A percentile compares a stretch with the other conserved stretches of the same genome.
These are phyloP conservation scores for Uromys caudimaculatus DNA, from an alignment of 2,797 vertebrate genomes.

Conservation along the genomic window DNA sequence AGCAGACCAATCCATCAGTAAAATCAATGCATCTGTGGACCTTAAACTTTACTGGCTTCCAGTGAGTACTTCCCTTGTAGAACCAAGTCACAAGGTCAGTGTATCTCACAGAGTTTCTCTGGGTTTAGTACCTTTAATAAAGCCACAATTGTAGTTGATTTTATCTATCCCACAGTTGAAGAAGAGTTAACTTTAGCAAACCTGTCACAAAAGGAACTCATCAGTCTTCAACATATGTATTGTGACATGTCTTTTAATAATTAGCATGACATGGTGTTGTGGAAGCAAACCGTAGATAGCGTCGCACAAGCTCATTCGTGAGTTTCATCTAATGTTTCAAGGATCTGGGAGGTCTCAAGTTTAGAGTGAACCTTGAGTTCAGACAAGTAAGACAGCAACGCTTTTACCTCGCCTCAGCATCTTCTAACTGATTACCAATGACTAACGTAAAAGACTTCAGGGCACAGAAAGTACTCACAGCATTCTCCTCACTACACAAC, in stretches of 20 bases:
- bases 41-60: conserved; percentile 25
- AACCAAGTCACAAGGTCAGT: not conserved
- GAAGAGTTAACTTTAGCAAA: conserved; percentile 65
- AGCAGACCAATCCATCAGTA: not conserved
- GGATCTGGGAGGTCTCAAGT: conserved; percentile 62
- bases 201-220: conserved; percentile 60
- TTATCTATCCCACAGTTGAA: conserved; percentile 57
- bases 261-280: conserved; percentile 52
- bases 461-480: conserved; percentile 56
- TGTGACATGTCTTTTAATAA: conserved; percentile 65
- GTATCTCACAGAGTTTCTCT: conserved; percentile 47
- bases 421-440: conserved; percentile 70
- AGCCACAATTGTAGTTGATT: conserved; percentile 40
- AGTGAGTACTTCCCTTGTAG: conserved; percentile 38
- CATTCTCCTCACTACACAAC: conserved; percentile 53
- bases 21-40: not conserved
- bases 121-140: not conserved
- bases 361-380: conserved; percentile 61
- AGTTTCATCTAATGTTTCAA: conserved; percentile 66
- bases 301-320: conserved; percentile 57
- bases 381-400: not conserved
- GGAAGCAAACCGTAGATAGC: conserved; percentile 19
- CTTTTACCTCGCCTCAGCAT: conserved; percentile 33
- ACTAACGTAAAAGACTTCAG: conserved; percentile 64
- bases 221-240: conserved; percentile 59